Base-by-base conservation (phyloP, 1,140 invertebrate genomes). In the Pentalonia nigronervosa region DNA sequence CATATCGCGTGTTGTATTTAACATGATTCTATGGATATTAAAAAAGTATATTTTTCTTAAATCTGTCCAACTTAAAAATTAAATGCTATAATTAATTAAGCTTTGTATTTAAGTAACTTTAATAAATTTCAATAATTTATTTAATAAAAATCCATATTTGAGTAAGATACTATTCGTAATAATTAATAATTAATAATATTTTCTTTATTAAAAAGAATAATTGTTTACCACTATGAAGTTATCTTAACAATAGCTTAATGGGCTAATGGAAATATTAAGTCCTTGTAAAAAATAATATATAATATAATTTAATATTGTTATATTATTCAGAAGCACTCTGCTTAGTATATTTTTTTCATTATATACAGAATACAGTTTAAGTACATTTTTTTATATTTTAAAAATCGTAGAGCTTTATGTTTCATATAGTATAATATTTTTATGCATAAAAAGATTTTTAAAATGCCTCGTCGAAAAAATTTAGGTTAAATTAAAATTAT, bases 201-300 rank as follows among this genome's bases (percentile, higher is more conserved):
- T 88, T 88, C 47, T 53, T 34, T 88, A 50, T 53, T 21, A n/a
- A 1, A 34, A 23, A 88, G 17, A 34, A 53, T 53, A 34, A 53
- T 53, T 50, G 20, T 88, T 34, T 41, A 34, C n/a, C 87, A 88
- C 47, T 34, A 88, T 88, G 87, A 34, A 48, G 9, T 87, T 34
- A 21, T 86, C 83, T 50, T 88, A 88, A 88, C 87, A 88, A 88
- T 88, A 88, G 87, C 17, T 36, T 34, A 7, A 88, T 36, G 20
- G 87, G 30, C 30, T 50, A 88, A 88, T 88, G 21, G 17, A 88
- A 88, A 53, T 34, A 23, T n/a, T 47, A 88, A 50, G 3, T 20
- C 47, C 50, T 88, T n/a, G 30, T 48, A 48, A 2, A 20, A 34
- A 87, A 87, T 36, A n/a, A 87, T 36, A n/a, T n/a, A 88, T 41